Conservation (phyloP, 2,888 invertebrate species). For the Dysmachus trigonus region DNA sequence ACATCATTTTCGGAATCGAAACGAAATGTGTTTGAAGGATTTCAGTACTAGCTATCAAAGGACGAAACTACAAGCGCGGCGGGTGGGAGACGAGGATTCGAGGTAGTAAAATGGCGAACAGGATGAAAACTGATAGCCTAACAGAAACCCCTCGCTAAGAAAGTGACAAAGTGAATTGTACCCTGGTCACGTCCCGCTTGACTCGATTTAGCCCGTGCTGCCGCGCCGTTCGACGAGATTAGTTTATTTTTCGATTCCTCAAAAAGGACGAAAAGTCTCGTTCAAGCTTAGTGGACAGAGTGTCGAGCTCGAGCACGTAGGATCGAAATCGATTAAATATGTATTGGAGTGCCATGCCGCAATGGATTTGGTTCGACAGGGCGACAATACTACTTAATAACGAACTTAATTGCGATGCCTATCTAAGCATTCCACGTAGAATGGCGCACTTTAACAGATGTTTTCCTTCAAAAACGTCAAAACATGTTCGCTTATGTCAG, state of each 20-base stretch:
- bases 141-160: not conserved
- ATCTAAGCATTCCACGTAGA: not conserved
- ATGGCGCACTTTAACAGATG: not conserved
- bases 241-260: slow-evolving; percentile 11
- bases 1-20: not conserved
- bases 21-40: slow-evolving; percentile 2
- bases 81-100: not conserved
- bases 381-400: not conserved
- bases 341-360: not conserved
- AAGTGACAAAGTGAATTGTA: slow-evolving; percentile 15
- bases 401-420: not conserved
- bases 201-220: not conserved
- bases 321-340: slow-evolving; percentile 2
- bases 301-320: not conserved
- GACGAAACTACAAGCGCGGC: not conserved
- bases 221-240: not conserved
- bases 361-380: not conserved
- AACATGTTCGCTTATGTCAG: not conserved
- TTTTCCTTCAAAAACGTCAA: not conserved
- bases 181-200: not conserved
- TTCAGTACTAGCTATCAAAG: not conserved
- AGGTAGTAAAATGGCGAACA: not conserved
- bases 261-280: not conserved
- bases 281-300: not conserved
- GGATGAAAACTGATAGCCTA: not conserved